Evolutionary conservation across 2,888 invertebrate genomes (phyloP), one percentile per base, ranked within the genome.

Genomic region (Aleiodes leptofemur): DNA sequence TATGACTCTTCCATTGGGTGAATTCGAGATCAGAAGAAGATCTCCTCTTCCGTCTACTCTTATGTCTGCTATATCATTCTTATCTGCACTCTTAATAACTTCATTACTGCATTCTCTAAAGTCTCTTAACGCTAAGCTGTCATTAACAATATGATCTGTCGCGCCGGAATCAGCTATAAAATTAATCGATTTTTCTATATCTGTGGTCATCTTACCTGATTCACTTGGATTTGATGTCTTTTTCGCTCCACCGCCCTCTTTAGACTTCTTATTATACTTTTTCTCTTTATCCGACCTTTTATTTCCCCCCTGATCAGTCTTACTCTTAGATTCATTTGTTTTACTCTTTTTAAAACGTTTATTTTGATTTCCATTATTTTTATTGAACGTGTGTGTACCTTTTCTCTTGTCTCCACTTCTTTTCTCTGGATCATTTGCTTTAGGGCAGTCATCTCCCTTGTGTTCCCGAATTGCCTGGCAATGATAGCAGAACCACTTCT

Each of bases 41-140:
- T 81, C 76, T 8, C 80, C 81, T 79, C 64, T 81, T 43, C 80
- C 80, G 76, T 82, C 80, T 72, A 81, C 79, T 31, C 71, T 72
- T 50, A 82, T 78, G 43, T 80, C 77, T 43, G 81, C 79, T 56
- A 76, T 76, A 11, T 77, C 48, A 57, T 81, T 81, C 56, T 78
- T 80, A 43, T 79, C 80, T n/a, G 79, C 79, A 69, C 77, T 79
- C 50, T 80, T 78, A 77, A 79, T 76, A 16, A 73, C 56, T 3
- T 71, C 74, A 61, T 77, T 76, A 50, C 75, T 23, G 2, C 23
- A 23, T 23, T 23, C 23, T 23, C 23, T 23, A 23, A 23, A 23
- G 23, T 23, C 23, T 23, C 1, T 23, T 23, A 23, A 23, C 2
- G 23, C 23, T 23, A 2, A 23, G 23, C 23, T 23, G 23, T 23